Evolutionary conservation across 1,140 invertebrate genomes (phyloP).

Genomic region (Pogonus chalceus): DNA sequence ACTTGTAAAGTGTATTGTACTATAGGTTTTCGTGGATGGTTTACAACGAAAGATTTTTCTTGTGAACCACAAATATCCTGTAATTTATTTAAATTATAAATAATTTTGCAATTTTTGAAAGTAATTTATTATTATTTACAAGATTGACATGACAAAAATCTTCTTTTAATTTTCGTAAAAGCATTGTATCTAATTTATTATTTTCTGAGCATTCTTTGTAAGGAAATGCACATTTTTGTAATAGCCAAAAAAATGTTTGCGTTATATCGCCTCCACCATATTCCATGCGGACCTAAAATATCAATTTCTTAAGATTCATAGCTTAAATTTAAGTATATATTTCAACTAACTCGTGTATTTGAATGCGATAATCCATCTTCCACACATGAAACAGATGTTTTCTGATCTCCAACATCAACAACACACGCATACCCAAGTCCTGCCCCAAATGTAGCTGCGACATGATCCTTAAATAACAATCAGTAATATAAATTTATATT

Average conservation of each 20-base stretch:
- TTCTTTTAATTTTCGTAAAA: constrained; percentile 79
- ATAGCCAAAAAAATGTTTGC: constrained; percentile 73
- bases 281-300: constrained; percentile 53
- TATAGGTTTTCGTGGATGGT: constrained; percentile 57
- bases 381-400: constrained; percentile 90
- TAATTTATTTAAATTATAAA: background rate
- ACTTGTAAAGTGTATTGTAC: constrained; percentile 72
- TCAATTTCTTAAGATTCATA: constrained; percentile 12
- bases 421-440: constrained; percentile 88
- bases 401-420: constrained; percentile 91
- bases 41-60: constrained; percentile 67
- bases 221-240: constrained; percentile 82
- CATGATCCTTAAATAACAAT: constrained; percentile 57
- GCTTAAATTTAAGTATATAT: constrained; percentile 9
- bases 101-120: background rate
- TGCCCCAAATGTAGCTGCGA: constrained; percentile 88
- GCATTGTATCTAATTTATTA: constrained; percentile 57
- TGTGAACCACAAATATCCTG: constrained; percentile 73
- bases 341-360: constrained; percentile 57
- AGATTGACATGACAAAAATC: constrained; percentile 85
- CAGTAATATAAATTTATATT: constrained; percentile 8
- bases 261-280: constrained; percentile 86
- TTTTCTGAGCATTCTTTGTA: constrained; percentile 66
- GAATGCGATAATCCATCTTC: constrained; percentile 91
- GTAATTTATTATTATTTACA: constrained; percentile 28